Base-by-base conservation (phyloP, 2,888 invertebrate genomes). In the Sinodicranocentrus sp. region DNA sequence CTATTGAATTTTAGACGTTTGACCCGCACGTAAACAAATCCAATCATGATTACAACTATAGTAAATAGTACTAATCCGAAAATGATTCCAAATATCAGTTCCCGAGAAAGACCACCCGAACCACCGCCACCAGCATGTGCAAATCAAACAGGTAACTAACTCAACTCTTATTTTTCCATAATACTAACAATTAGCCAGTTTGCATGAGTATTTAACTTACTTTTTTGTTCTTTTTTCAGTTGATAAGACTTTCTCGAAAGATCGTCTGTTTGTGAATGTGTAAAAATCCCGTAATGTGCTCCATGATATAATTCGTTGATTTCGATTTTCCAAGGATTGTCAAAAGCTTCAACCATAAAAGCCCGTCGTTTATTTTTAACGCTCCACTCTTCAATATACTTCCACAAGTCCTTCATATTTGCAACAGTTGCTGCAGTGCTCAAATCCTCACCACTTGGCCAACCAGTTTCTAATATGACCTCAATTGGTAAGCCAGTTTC, bases 261-360 rank as follows among this genome's bases (percentile, higher is more conserved):
- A 59, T 80, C 71, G 23, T 68, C 26, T 13, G 61, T 71, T n/a
- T 75, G 17, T 2, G 26, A 28, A n/a, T 70, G 57, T 48, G 52
- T 67, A 82, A 76, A 85, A 57, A 79, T 68, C 2, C 84, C 85
- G 43, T 28, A 85, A 23, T 76, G 48, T 5, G 43, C 48, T 10
- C 85, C 19, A 59, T 63, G n/a, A 33, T 13, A 0, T 59, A 67
- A 17, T 43, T 13, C 6, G 15, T 25, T 33, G 19, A n/a, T 0
- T 17, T 21, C 23, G 33, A 19, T 43, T 84, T n/a, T 83, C 85
- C 83, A 83, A 0, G 85, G 85, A 39, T 84, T 76, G 33, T 85
- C 83, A 21, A 85, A 80, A 3, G 80, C 85, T 63, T 80, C 79
- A 43, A 71, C 71, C 61, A 85, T 65, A 39, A 73, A 68, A 2